phyloP scores from a whole-genome alignment of 2,797 vertebrate species.

The Eulemur coronatus region DNA sequence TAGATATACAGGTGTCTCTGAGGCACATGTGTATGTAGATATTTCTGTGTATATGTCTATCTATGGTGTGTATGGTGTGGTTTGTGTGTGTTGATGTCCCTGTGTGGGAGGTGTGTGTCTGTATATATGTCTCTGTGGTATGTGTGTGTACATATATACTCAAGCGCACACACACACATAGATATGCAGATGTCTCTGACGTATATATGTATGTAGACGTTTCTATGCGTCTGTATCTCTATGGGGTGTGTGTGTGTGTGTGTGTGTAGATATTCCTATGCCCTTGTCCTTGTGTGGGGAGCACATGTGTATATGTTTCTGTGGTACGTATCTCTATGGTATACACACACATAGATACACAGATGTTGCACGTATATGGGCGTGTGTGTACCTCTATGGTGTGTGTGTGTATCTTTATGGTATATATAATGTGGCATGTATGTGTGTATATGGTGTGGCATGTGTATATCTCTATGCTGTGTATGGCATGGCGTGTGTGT shows the following conservation, averaged over 20 bases:
- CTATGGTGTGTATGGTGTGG: not conserved
- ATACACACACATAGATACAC: not conserved
- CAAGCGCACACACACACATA: not conserved
- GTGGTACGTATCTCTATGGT: not conserved
- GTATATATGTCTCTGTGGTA: not conserved
- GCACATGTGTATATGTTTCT: not conserved
- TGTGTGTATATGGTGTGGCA: not conserved
- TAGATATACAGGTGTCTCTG: not conserved
- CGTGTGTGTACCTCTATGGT: not conserved
- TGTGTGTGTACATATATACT: not conserved
- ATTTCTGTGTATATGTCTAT: not conserved
- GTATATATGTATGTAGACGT: accelerated
- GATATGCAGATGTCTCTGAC: not conserved
- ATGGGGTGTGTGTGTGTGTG: no score
- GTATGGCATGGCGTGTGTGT: not conserved
- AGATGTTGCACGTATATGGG: not conserved
- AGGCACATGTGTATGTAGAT: not conserved
- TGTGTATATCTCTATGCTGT: not conserved
- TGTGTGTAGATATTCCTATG: not conserved
- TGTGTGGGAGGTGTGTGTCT: no score
- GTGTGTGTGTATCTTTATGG: not conserved
- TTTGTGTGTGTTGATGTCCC: not conserved
- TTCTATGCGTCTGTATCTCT: not conserved
- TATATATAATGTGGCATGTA: not conserved
- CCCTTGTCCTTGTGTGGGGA: not conserved